phyloP scores from a whole-genome alignment of 2,113 vertebrate species.

The Eurypyga helias region DNA sequence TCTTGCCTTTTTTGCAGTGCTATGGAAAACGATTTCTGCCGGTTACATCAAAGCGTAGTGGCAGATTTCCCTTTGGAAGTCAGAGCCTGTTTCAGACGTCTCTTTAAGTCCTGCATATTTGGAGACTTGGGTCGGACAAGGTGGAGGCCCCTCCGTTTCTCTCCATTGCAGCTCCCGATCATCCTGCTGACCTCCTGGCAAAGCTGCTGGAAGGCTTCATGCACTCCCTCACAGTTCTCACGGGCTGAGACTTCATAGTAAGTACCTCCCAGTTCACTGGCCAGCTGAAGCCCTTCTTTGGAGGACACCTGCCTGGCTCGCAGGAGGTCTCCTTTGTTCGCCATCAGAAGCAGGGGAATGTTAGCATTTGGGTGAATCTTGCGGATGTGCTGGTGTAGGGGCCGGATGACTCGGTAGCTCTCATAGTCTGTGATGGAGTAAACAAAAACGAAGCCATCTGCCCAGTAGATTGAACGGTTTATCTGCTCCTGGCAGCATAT shows the following conservation, averaged over 20 bases:
- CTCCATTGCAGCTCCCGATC: slow-evolving; percentile 83
- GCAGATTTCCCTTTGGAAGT: slow-evolving; percentile 88
- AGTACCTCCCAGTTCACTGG: slow-evolving; percentile 79
- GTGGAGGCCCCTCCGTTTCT: slow-evolving; percentile 90
- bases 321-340: slow-evolving; percentile 92
- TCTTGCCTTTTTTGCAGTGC: neutral
- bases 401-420: slow-evolving; percentile 87
- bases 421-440: slow-evolving; percentile 91
- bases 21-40: neutral
- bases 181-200: slow-evolving; percentile 89
- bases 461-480: slow-evolving; percentile 94
- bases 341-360: slow-evolving; percentile 88
- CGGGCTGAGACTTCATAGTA: slow-evolving; percentile 91
- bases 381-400: slow-evolving; percentile 89
- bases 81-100: slow-evolving; percentile 89
- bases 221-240: slow-evolving; percentile 88
- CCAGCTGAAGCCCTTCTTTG: slow-evolving; percentile 85
- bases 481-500: slow-evolving; percentile 89
- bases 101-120: slow-evolving; percentile 95
- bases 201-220: slow-evolving; percentile 86
- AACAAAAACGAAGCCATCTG: slow-evolving; percentile 90
- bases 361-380: slow-evolving; percentile 91
- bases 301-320: slow-evolving; percentile 87
- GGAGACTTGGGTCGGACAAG: slow-evolving; percentile 91
- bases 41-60: slow-evolving; percentile 76